These are phyloP conservation scores for Melipona beecheii DNA, from an alignment of 2,888 invertebrate species.

Conservation along the genomic window DNA sequence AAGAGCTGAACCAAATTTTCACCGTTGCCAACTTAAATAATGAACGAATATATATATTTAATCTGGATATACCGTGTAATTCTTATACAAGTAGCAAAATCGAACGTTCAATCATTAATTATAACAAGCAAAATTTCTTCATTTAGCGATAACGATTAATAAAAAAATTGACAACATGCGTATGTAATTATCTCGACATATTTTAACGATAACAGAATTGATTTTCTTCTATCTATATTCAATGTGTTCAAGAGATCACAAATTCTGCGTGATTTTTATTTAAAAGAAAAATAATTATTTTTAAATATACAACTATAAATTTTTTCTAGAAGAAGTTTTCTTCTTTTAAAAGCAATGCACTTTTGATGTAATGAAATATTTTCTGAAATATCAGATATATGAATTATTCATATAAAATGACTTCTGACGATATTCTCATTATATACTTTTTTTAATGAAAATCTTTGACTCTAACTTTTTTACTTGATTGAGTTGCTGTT, in stretches of 20 bases:
- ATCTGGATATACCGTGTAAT: neutral
- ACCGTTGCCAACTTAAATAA: neutral
- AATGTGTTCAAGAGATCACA: neutral
- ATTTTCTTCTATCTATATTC: neutral
- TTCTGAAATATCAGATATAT: slow-evolving; percentile 4
- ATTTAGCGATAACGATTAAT: neutral
- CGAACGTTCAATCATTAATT: slow-evolving; percentile 11
- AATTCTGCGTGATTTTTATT: neutral
- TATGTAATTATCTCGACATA: neutral
- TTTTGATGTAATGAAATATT: neutral
- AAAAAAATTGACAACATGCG: neutral
- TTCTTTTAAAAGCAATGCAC: neutral
- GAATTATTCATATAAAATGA: neutral
- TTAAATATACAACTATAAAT: neutral
- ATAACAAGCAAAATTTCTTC: neutral
- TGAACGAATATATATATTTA: neutral
- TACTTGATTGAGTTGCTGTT: neutral
- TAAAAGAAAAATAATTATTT: neutral
- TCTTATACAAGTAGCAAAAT: neutral
- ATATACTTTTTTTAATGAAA: neutral
- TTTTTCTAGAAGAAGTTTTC: neutral
- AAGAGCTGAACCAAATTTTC: neutral
- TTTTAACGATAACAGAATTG: neutral
- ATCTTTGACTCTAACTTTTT: neutral
- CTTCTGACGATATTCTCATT: slow-evolving; percentile 1